These are phyloP conservation scores for Timandra comae DNA, from an alignment of 2,888 invertebrate species.

Conservation along the genomic window DNA sequence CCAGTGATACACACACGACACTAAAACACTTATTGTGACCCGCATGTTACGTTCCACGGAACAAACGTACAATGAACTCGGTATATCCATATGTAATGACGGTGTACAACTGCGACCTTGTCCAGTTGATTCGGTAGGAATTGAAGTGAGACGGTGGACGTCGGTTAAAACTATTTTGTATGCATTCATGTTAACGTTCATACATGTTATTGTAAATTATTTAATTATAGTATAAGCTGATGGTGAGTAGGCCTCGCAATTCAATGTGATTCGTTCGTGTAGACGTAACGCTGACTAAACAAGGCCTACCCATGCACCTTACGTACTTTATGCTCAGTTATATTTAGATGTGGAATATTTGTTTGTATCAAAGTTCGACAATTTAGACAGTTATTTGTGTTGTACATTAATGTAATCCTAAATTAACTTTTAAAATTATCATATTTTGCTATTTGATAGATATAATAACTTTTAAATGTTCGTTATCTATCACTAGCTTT, in stretches of 20 bases:
- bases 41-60: conserved; percentile 17
- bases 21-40: conserved; percentile 27
- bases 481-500: too few relatives aligned
- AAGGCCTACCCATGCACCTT: conserved; percentile 43
- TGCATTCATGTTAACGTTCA: conserved; percentile 60
- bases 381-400: too few relatives aligned
- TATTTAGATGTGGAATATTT: conserved; percentile 51
- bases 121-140: conserved; percentile 31
- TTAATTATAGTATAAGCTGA: conserved; percentile 49
- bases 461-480: too few relatives aligned
- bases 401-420: too few relatives aligned
- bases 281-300: too few relatives aligned
- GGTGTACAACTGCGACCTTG: too few relatives aligned
- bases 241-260: conserved; percentile 41
- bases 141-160: conserved; percentile 29
- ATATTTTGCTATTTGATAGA: too few relatives aligned
- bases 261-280: conserved; percentile 27
- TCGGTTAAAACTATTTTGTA: conserved; percentile 44
- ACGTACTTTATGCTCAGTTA: conserved; percentile 72
- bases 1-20: conserved; percentile 15
- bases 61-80: conserved; percentile 28
- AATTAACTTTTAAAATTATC: too few relatives aligned
- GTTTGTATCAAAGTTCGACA: conserved; percentile 11
- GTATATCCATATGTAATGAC: conserved; percentile 32
- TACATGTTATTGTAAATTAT: conserved; percentile 68